Percentiles rank a stretch among this genome's conserved stretches.
Conservation (phyloP, 1,140 invertebrate genomes). For the Drosophila chauvacae region DNA sequence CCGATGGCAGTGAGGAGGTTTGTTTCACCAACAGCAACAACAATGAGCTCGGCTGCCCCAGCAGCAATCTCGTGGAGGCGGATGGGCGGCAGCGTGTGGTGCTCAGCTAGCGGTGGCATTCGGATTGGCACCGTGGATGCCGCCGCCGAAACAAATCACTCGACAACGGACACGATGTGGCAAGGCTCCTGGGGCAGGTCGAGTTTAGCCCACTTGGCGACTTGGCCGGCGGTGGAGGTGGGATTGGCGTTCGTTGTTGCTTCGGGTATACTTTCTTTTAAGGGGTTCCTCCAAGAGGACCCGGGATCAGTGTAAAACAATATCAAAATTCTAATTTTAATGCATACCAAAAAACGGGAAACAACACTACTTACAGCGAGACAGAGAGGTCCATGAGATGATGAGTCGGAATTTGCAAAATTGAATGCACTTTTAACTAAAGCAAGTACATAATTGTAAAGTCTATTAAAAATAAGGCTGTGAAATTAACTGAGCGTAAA, state of each 20-base stretch:
- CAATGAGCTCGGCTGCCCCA: constrained; percentile 62
- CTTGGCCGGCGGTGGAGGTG: constrained; percentile 6
- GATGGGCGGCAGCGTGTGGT: constrained; percentile 52
- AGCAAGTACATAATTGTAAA: constrained; percentile 31
- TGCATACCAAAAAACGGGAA: constrained; percentile 64
- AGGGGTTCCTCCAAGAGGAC: constrained; percentile 41
- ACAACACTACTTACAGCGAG: constrained; percentile 23
- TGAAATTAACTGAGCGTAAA: constrained; percentile 59
- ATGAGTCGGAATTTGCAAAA: constrained; percentile 12
- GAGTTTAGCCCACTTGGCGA: background rate
- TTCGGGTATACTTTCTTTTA: constrained; percentile 48
- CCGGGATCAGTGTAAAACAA: constrained; percentile 67
- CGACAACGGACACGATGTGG: constrained; percentile 38
- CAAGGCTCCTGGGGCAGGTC: background rate
- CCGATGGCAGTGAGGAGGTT: constrained; percentile 74
- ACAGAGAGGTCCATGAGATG: constrained; percentile 28
- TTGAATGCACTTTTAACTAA: constrained; percentile 33
- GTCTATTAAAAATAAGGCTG: constrained; percentile 69
- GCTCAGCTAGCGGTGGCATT: constrained; percentile 75
- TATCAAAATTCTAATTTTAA: constrained; percentile 44
- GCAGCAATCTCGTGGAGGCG: constrained; percentile 56
- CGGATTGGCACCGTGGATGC: constrained; percentile 43
- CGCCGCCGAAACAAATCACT: constrained; percentile 42
- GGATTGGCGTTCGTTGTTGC: constrained; percentile 47
- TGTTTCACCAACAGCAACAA: constrained; percentile 71